Base-by-base conservation (phyloP, 2,113 vertebrate species). In the Mesocricetus auratus region DNA sequence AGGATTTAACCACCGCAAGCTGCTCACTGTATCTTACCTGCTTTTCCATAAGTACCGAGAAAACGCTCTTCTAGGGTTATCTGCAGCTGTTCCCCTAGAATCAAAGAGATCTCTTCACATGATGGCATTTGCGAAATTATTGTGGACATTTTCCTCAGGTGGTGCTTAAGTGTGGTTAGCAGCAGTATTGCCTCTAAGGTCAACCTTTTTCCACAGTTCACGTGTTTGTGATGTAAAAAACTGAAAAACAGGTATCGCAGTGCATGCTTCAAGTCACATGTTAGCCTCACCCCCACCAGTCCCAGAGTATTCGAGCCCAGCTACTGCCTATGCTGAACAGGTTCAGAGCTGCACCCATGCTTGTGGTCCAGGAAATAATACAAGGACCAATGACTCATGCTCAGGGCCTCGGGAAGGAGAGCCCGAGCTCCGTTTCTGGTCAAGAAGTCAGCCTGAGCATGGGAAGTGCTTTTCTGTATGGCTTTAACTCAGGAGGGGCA, bases 321-420 rank as follows among this genome's bases (percentile, higher is more conserved):
- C 36, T 82, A 15, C 33, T 22, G 3, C 13, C 36, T 2, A 2
- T 1, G 4, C 45, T 50, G 26, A 7, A 36, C 2, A 19, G 58
- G 16, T 7, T 6, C 10, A 15, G 3, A 1, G 19, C 11, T 0
- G 4, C 10, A 15, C 16, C 1, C 0, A 1, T 3, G 31, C 50
- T 53, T 45, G 47, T 19, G 47, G 0, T 47, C 75, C 74, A 9
- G 79, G 62, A 47, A 50, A 8, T 1, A 50, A 8, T 1, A 15
- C 71, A 3, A 3, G 60, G 53, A 7, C 2, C 33, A 73, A 19
- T 0, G 4, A 15, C 36, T 2, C 3, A 0, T 21, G 12, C 36
- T n/a, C 79, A 50, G 2, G 24, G 53, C 31, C 78, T 89, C 42
- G 24, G 66, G 31, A 39, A 10, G 4, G 0, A 47, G n/a, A 22